A percentile compares a stretch with the other conserved stretches of the same genome.
Evolutionary conservation across 2,113 vertebrate genomes (phyloP).

Genomic region (Cariama cristata): DNA sequence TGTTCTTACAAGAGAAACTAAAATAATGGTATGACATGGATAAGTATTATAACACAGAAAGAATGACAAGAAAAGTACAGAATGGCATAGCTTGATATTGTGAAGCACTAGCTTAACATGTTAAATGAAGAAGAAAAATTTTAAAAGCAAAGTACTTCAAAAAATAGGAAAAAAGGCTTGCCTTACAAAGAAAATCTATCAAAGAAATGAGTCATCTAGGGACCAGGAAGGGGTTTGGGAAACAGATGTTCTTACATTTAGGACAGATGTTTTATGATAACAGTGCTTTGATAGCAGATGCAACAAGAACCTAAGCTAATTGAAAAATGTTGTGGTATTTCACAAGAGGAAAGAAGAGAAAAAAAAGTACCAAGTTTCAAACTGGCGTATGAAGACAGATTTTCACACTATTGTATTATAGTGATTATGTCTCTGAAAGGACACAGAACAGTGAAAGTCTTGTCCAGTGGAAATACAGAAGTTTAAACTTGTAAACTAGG

Average conservation of each 20-base stretch:
- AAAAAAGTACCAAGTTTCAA: background rate
- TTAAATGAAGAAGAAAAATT: background rate
- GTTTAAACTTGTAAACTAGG: background rate
- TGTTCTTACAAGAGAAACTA: background rate
- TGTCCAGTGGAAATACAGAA: background rate
- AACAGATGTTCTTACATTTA: slow-evolving; percentile 67
- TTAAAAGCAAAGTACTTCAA: background rate
- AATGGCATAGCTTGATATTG: background rate
- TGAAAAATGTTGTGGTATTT: slow-evolving; percentile 52
- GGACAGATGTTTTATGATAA: slow-evolving; percentile 69
- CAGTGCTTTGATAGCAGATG: slow-evolving; percentile 40
- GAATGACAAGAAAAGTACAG: background rate
- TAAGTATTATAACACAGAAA: background rate
- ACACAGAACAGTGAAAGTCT: background rate
- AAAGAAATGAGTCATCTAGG: slow-evolving; percentile 49
- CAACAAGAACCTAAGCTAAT: slow-evolving; percentile 36
- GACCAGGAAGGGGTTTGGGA: slow-evolving; percentile 37
- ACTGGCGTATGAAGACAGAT: background rate
- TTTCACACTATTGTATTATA: background rate
- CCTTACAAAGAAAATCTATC: slow-evolving; percentile 22
- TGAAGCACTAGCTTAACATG: background rate
- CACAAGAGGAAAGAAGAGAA: background rate
- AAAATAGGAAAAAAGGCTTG: background rate
- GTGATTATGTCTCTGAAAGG: background rate
- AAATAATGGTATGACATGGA: background rate